Evolutionary conservation across 2,797 vertebrate species (phyloP), one percentile per base, ranked within the genome.

Genomic region (Parambassis ranga): DNA sequence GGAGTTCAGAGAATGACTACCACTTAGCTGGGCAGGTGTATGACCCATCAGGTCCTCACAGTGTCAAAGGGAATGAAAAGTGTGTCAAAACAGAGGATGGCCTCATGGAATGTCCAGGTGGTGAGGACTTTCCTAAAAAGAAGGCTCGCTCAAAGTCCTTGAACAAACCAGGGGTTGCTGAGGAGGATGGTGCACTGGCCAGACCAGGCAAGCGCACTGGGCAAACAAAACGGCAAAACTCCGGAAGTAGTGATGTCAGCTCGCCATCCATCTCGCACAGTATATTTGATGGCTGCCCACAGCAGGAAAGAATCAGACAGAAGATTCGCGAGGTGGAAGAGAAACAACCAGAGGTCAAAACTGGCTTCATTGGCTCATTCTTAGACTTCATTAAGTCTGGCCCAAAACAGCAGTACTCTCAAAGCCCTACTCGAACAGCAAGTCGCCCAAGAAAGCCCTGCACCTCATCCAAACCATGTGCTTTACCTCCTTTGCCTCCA

Each of bases 271-370:
- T 92, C 28, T 83, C 93, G 3, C 94, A 96, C 11, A 87, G 77
- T 14, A 91, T 88, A 18, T 94, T 93, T 1, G 97, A 99, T 47
- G 88, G 92, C 61, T 97, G 96, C 82, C 95, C 95, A 35, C 96
- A 98, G 86, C 97, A 99, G 82, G 98, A 99, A 87, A 94, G 94
- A 79, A 99, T 99, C 87, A 91, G 96, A 71, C 97, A 98, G 87
- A 98, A 98, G 90, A 98, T 99, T 64, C 94, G 94, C 67, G 98
- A 99, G 85, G 97, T 99, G 20, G 98, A 99, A 75, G 98, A 98
- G 89, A 98, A 98, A 70, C 98, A 99, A 56, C 98, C 98, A 41
- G 98, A 99, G 86, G 95, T 99, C 66, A 99, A 96, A 92, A 98
- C 93, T 18, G 98, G 98, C 58, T 99, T 99, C 81, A 96, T 99